These are phyloP conservation scores for Thryonomys swinderianus DNA, from an alignment of 2,113 vertebrate species.

Conservation along the genomic window DNA sequence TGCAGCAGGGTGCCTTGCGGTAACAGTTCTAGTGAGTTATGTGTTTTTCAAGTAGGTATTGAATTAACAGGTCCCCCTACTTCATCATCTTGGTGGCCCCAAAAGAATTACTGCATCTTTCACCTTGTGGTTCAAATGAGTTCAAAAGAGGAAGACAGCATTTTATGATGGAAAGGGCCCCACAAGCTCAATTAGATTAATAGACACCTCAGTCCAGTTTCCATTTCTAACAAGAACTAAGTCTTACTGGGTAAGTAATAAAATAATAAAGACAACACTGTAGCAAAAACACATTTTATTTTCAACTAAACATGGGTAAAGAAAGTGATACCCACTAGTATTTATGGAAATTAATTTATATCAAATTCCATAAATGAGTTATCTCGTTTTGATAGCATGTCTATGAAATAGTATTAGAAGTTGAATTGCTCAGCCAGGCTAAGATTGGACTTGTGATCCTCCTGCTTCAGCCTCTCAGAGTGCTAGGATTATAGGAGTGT, in stretches of 20 bases:
- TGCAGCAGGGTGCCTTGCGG: background rate
- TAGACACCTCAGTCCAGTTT: constrained; percentile 61
- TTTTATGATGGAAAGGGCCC: constrained; percentile 62
- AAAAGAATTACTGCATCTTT: constrained; percentile 68
- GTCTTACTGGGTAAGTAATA: constrained; percentile 36
- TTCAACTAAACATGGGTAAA: background rate
- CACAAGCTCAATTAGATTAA: constrained; percentile 77
- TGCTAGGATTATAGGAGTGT: background rate
- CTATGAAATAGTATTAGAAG: background rate
- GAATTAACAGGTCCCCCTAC: constrained; percentile 67
- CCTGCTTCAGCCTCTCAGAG: background rate
- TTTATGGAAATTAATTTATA: background rate
- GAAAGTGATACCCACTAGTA: background rate
- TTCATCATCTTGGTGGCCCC: constrained; percentile 69
- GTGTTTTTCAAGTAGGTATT: constrained; percentile 54
- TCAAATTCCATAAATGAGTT: background rate
- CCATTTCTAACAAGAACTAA: background rate
- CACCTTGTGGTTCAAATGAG: constrained; percentile 70
- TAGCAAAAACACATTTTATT: background rate
- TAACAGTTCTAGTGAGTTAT: constrained; percentile 54
- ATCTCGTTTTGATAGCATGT: background rate
- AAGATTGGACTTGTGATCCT: background rate
- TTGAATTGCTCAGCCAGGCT: background rate
- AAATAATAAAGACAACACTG: constrained; percentile 32
- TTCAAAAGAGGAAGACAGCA: constrained; percentile 68